Base-by-base conservation (phyloP, 2,113 vertebrate genomes). In the Pelvicachromis taeniatus region DNA sequence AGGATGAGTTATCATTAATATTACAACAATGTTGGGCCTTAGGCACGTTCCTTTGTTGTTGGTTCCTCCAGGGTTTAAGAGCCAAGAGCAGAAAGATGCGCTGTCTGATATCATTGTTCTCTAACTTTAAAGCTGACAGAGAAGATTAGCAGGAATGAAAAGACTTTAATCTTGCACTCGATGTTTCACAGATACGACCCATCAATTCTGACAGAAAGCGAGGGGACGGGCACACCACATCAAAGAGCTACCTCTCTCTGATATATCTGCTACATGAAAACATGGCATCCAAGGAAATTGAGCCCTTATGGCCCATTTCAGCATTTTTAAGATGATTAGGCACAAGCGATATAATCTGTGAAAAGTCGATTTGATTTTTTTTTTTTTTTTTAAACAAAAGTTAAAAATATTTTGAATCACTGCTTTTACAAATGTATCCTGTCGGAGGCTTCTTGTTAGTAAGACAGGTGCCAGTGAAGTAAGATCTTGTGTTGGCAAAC, bases 91-190 rank as follows among this genome's bases (percentile, higher is more conserved):
- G 59, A 88, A 73, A 80, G 77, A 84, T 75, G 52, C 33, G 56
- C 40, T 4, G 29, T 79, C 86, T 59, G 80, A 91, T 90, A 89
- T 85, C 52, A 80, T 54, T 50, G 68, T 78, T 56, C 42, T 78
- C 19, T 53, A 50, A 31, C 85, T 88, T 85, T 9, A 86, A 19
- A 65, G 77, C 70, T 53, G 35, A 86, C 80, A 54, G 13, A 70
- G 29, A 55, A 92, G 87, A 89, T 91, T 84, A 93, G 42, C 7
- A 1, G 70, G 53, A 85, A 89, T 81, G 75, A 87, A 83, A 83
- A 52, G 68, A 87, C 81, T 86, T 86, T 81, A 80, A 87, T 88
- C 89, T 91, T 68, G 50, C 78, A 85, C 78, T 82, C 29, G 54
- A 80, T 59, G 80, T 33, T 58, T 86, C 17, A 3, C 61, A 77